phyloP scores from a whole-genome alignment of 53 echinoderm and acorn worm species.

The Patiria pectinifera region DNA sequence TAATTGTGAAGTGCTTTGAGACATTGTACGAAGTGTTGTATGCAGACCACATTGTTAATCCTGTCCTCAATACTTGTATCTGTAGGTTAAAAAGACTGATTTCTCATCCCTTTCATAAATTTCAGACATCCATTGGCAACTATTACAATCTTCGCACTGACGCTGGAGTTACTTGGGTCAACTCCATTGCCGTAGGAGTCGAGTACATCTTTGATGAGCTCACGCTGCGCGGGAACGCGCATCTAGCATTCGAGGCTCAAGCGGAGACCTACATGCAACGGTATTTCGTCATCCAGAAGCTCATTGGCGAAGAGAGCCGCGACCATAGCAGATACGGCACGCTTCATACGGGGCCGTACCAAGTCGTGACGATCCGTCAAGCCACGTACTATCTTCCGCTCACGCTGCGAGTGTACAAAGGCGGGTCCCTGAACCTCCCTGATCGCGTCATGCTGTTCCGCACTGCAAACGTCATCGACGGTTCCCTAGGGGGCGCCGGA shows the following conservation, averaged over 20 bases:
- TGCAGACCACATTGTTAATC: no score
- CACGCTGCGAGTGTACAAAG: conserved; percentile 59
- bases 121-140: conserved; percentile 69
- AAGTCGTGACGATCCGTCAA: conserved; percentile 63
- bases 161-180: conserved; percentile 81
- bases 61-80: no score
- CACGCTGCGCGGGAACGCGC: conserved; percentile 73
- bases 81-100: no score
- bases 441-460: conserved; percentile 68
- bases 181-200: conserved; percentile 52
- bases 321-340: conserved; percentile 63
- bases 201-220: conserved; percentile 68
- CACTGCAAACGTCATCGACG: conserved; percentile 61
- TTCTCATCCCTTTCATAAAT: no score
- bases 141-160: conserved; percentile 60
- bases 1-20: no score
- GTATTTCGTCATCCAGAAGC: conserved; percentile 56
- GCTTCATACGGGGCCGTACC: conserved; percentile 73
- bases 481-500: conserved; percentile 66
- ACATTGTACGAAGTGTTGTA: no score
- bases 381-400: conserved; percentile 70
- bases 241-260: conserved; percentile 79
- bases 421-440: conserved; percentile 68
- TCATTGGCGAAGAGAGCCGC: conserved; percentile 67
- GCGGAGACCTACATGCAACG: conserved; percentile 8